Evolutionary conservation across 2,797 vertebrate species (phyloP).

Genomic region (Arvicola amphibius): DNA sequence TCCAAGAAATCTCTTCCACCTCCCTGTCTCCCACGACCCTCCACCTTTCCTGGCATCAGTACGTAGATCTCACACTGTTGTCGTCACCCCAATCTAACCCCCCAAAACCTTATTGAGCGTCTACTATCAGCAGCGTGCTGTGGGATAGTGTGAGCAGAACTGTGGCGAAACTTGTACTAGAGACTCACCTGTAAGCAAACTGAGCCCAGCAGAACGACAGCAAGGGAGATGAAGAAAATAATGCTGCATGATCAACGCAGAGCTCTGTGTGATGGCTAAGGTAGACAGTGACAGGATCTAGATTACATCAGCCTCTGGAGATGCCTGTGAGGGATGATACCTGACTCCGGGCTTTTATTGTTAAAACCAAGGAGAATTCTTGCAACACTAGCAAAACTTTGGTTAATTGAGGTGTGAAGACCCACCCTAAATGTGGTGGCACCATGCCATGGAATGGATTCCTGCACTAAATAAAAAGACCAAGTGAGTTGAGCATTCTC

Average conservation of each 20-base stretch:
- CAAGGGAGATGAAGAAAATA: not conserved
- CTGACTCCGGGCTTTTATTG: too few species aligned
- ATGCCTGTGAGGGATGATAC: not conserved
- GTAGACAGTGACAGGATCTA: not conserved
- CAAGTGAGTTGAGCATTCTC: not conserved
- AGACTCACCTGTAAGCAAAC: not conserved
- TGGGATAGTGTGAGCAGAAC: not conserved
- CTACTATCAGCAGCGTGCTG: not conserved
- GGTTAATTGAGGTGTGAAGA: not conserved
- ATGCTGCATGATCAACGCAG: not conserved
- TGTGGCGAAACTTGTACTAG: not conserved
- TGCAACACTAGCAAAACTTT: not conserved
- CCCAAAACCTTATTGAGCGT: slow-evolving; percentile 17
- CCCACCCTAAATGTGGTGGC: not conserved
- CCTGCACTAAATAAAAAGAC: not conserved
- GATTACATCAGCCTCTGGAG: not conserved
- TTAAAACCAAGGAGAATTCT: too few species aligned
- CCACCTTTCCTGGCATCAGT: not conserved
- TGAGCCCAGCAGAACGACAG: not conserved
- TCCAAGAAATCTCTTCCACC: not conserved
- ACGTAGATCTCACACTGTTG: not conserved
- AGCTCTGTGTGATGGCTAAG: not conserved
- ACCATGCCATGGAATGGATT: not conserved
- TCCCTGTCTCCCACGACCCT: not conserved
- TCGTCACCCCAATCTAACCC: not conserved